Conservation (phyloP, 2,888 invertebrate genomes). For the Agonopterix alstromeriana region DNA sequence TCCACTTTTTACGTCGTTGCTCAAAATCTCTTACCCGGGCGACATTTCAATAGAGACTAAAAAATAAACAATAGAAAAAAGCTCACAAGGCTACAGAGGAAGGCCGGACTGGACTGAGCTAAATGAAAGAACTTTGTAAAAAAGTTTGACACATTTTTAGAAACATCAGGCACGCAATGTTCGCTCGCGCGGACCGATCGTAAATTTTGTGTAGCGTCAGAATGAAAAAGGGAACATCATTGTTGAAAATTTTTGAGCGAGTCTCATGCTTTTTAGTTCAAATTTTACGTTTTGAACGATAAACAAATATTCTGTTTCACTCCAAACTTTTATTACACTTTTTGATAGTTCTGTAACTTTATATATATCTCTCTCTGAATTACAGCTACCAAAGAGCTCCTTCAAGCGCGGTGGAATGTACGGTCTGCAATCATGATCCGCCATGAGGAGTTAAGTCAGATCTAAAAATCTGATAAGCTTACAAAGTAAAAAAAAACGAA, state of each 20-base stretch:
- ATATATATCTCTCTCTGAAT: too few species aligned
- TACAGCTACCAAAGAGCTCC: too few species aligned
- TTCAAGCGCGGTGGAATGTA: too few species aligned
- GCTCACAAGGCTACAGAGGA: conserved; percentile 61
- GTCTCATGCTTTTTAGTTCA: conserved; percentile 48
- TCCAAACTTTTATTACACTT: too few species aligned
- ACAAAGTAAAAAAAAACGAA: too few species aligned
- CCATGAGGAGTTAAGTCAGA: too few species aligned
- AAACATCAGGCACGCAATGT: conserved; percentile 72
- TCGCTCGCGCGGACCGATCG: conserved; percentile 59
- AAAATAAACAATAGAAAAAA: conserved; percentile 69
- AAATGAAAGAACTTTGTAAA: conserved; percentile 76
- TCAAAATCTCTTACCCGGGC: conserved; percentile 53
- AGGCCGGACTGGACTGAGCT: conserved; percentile 66
- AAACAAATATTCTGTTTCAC: too few species aligned
- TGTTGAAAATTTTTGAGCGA: conserved; percentile 69
- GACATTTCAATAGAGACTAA: conserved; percentile 68
- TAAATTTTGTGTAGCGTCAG: conserved; percentile 73
- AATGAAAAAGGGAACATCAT: conserved; percentile 73
- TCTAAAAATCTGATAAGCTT: too few species aligned
- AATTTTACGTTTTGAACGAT: conserved; percentile 34
- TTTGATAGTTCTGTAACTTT: too few species aligned
- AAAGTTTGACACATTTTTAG: conserved; percentile 77
- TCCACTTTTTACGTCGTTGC: conserved; percentile 48
- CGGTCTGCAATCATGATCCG: too few species aligned